Evolutionary conservation across 2,113 vertebrate species (phyloP).

Genomic region (Mesitornis unicolor): DNA sequence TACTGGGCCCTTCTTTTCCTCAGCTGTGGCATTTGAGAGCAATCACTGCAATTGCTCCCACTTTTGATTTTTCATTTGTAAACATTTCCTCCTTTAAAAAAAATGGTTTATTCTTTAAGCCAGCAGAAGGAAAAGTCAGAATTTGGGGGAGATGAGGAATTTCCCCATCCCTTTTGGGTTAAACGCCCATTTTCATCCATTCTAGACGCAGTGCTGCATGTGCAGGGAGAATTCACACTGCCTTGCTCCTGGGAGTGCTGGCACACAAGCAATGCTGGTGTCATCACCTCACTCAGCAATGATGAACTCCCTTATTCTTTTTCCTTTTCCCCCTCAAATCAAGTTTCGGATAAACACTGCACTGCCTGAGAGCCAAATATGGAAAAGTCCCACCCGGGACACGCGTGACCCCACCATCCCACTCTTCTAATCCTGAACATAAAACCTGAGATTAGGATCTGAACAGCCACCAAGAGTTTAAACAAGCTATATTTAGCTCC

Average conservation of each 20-base stretch:
- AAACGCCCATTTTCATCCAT: accelerated
- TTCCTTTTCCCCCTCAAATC: background rate
- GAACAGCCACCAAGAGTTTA: constrained; percentile 44
- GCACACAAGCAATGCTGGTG: background rate
- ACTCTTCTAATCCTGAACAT: background rate
- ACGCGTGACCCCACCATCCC: background rate
- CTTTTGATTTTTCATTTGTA: background rate
- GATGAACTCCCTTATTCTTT: background rate
- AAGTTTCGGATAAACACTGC: background rate
- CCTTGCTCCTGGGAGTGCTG: background rate
- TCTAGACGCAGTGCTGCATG: background rate
- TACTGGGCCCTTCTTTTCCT: accelerated
- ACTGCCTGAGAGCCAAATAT: background rate
- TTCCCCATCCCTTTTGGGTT: background rate
- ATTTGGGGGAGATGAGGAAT: background rate
- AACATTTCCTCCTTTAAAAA: background rate
- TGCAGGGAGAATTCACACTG: background rate
- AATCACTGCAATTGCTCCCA: background rate
- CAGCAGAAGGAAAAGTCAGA: background rate
- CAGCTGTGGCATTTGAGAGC: background rate
- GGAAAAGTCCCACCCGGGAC: background rate
- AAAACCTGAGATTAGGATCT: constrained; percentile 48
- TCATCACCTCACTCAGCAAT: background rate
- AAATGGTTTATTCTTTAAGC: background rate
- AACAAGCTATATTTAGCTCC: constrained; percentile 47